Evolutionary conservation across 2,797 vertebrate species (phyloP), one percentile per base, ranked within the genome.

Genomic region (Halcyon leucocephala): DNA sequence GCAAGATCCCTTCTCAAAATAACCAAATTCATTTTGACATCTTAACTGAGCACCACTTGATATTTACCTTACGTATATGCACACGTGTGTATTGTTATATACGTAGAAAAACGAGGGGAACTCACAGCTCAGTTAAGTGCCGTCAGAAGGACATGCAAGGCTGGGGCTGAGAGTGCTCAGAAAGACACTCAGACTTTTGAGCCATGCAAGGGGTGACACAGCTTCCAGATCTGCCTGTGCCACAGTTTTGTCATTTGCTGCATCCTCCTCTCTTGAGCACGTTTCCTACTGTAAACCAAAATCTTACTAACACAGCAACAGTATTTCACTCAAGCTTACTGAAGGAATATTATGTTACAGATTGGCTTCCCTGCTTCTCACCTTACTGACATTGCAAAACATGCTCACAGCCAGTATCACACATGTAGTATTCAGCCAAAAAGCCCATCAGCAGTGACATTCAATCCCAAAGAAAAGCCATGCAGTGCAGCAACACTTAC

Each of bases 21-120:
- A 60, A 41, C 14, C 8, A 55, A 82, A 44, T 39, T 24, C 1
- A 33, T 49, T n/a, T 29, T 20, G 20, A 71, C 28, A 15, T 81
- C 65, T 46, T 76, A 37, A 72, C 61, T 42, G 18, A 82, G 71
- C 26, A 9, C 44, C 57, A 61, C 16, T 37, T 22, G 46, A 25
- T 57, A 44, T 3, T 29, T 35, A 18, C 31, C 24, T 61, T 52
- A 12, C 0, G 0, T 6, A 51, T 17, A 49, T 9, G 33, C 6
- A 24, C 1, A 5, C 6, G 0, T 18, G 7, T 22, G 1, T 9
- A 15, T 11, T 72, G 9, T 25, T 82, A 29, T 1, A 65, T 2
- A 39, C 4, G 12, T 2, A 39, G 4, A 65, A 49, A 81, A 54
- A 22, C 7, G 20, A 71, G 8, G 17, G 42, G 31, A 54, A 20